These are phyloP conservation scores for Sander vitreus DNA, from an alignment of 2,113 vertebrate species.

Conservation along the genomic window DNA sequence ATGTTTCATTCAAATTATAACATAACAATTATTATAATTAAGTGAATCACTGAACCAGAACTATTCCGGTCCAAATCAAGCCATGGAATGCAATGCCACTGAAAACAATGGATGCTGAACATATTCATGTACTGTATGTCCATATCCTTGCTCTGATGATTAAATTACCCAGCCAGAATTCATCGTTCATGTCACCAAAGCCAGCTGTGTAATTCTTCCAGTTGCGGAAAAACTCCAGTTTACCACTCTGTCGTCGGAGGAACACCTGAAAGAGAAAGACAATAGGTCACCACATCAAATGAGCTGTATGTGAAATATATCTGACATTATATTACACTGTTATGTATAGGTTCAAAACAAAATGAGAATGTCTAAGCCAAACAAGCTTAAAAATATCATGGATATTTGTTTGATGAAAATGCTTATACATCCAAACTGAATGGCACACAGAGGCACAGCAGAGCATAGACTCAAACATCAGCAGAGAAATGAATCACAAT, in stretches of 20 bases:
- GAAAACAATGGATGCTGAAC: too few species aligned
- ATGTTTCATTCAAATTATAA: too few species aligned
- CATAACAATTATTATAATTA: too few species aligned
- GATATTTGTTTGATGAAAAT: background rate
- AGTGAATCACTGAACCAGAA: too few species aligned
- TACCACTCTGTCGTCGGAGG: constrained; percentile 93
- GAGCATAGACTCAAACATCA: too few species aligned
- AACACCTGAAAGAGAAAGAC: constrained; percentile 86
- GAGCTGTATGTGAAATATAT: background rate
- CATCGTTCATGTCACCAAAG: constrained; percentile 93
- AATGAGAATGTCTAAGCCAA: background rate
- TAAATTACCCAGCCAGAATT: constrained; percentile 95
- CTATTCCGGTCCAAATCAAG: too few species aligned
- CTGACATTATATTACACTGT: background rate
- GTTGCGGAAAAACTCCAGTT: constrained; percentile 93
- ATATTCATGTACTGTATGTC: too few species aligned
- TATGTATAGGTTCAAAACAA: background rate
- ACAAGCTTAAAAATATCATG: background rate
- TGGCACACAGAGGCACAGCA: background rate
- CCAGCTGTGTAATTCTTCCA: constrained; percentile 94
- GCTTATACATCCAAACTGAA: too few species aligned
- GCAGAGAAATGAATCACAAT: too few species aligned
- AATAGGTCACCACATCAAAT: background rate
- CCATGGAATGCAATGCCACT: too few species aligned
- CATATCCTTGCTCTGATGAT: background rate